Base-by-base conservation (phyloP, 2,888 invertebrate genomes). In the Limnephilus lunatus region DNA sequence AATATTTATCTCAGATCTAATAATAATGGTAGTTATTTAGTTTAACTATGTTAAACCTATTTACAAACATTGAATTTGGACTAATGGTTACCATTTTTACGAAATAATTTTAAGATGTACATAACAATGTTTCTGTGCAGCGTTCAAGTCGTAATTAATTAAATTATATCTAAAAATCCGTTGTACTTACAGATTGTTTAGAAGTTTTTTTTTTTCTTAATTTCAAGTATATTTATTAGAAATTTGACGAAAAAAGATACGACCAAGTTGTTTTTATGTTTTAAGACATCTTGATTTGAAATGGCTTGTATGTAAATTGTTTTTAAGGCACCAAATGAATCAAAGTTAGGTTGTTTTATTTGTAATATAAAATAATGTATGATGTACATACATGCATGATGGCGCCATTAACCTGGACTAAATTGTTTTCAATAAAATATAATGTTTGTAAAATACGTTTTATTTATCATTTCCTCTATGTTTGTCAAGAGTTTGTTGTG, bases 281-380 rank as follows among this genome's bases (percentile, higher is more conserved):
- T 30, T 86, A 86, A 86, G 86, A 86, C 86, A 86, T 86, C 39
- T 32, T 85, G 86, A 86, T 86, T 86, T 48, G 39, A 82, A 82
- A 82, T 82, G 15, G 82, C 44, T 30, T 86, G 86, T 86, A 30
- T 53, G 86, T 86, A 53, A 86, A 86, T 86, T 44, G 44, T 86
- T 44, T 25, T 86, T 35, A 85, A 85, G 85, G 39, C 39, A 39
- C 35, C 85, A 19, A 11, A 82, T 35, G 39, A 85, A 32, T 85
- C 85, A 85, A 85, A 85, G 35, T 19, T 25, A 9, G 85, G 85
- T 82, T 82, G 85, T 85, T 85, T 32, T 14, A 35, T 83, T 83
- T 83, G 32, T 81, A 81, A 81, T 31, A 35, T 31, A 35, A 83
- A 35, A 35, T 44, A 44, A 44, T 83, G 32, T 83, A 83, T 15